Evolutionary conservation across 2,797 vertebrate species (phyloP).

Genomic region (Phalanger gymnotis): DNA sequence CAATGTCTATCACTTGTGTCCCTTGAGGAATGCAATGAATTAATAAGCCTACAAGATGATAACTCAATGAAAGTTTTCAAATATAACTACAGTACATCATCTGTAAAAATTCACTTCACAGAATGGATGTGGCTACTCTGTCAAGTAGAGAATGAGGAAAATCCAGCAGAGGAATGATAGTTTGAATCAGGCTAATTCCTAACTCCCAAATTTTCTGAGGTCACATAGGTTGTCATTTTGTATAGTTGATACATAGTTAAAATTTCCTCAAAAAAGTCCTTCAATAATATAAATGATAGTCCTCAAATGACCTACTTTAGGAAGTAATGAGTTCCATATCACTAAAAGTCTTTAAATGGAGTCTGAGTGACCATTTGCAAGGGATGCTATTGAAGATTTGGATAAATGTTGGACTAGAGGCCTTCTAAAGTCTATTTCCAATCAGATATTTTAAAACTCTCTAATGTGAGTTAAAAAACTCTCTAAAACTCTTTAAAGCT

Average conservation of each 20-base stretch:
- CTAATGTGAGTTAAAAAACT: too few species aligned
- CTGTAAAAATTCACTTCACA: constrained; percentile 25
- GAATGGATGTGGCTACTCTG: constrained; percentile 11
- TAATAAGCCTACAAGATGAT: background rate
- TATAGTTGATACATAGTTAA: constrained; percentile 17
- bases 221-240: constrained; percentile 17
- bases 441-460: background rate
- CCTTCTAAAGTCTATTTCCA: background rate
- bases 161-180: constrained; percentile 19
- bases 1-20: background rate
- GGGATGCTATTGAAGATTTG: background rate
- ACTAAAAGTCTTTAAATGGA: background rate
- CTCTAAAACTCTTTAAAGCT: too few species aligned
- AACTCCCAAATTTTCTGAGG: constrained; percentile 44
- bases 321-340: background rate
- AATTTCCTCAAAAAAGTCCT: constrained; percentile 4
- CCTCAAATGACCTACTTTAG: background rate
- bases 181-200: constrained; percentile 33
- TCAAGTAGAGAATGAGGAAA: constrained; percentile 28
- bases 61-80: background rate
- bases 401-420: background rate
- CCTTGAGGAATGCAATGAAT: background rate
- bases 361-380: background rate
- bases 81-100: constrained; percentile 22
- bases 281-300: background rate